A percentile compares a stretch with the other conserved stretches of the same genome.
These are phyloP conservation scores for Caenorhabditis japonica DNA, from an alignment of 2,888 invertebrate genomes.

Conservation along the genomic window DNA sequence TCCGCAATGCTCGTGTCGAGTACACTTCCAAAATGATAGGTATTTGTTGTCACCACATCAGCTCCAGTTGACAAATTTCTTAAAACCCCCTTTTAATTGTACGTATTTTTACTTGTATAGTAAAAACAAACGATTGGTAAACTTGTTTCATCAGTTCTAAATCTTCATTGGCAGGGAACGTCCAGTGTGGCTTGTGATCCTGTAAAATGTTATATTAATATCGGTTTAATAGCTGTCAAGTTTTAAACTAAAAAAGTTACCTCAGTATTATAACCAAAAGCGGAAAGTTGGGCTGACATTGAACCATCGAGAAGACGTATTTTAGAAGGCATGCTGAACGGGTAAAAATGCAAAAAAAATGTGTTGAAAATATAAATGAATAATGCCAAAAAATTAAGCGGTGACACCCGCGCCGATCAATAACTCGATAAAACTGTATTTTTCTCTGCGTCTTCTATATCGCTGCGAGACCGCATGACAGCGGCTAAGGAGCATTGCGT, in stretches of 20 bases:
- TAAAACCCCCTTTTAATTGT: background rate
- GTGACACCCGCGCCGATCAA: too few species aligned
- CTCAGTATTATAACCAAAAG: conserved; percentile 38
- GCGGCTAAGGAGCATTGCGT: too few species aligned
- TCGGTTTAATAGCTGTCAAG: too few species aligned
- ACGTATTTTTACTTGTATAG: background rate
- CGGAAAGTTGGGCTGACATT: conserved; percentile 15
- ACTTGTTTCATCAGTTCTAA: conserved; percentile 19
- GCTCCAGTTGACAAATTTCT: conserved; percentile 19
- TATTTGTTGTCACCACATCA: conserved; percentile 40
- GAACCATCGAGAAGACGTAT: conserved; percentile 38
- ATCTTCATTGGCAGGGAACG: conserved; percentile 32
- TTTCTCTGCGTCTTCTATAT: too few species aligned
- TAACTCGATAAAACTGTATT: too few species aligned
- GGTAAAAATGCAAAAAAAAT: background rate
- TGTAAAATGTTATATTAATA: background rate
- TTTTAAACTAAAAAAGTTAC: background rate
- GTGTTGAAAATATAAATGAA: background rate
- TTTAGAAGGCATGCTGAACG: conserved; percentile 9
- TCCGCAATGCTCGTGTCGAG: conserved; percentile 4
- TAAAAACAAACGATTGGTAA: conserved; percentile 20
- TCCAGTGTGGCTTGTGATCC: conserved; percentile 38
- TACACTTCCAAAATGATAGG: conserved; percentile 48
- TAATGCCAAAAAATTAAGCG: background rate
- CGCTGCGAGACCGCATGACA: too few species aligned